Base-by-base conservation (phyloP, 2,797 vertebrate species). In the Scomberomorus guttatus region DNA sequence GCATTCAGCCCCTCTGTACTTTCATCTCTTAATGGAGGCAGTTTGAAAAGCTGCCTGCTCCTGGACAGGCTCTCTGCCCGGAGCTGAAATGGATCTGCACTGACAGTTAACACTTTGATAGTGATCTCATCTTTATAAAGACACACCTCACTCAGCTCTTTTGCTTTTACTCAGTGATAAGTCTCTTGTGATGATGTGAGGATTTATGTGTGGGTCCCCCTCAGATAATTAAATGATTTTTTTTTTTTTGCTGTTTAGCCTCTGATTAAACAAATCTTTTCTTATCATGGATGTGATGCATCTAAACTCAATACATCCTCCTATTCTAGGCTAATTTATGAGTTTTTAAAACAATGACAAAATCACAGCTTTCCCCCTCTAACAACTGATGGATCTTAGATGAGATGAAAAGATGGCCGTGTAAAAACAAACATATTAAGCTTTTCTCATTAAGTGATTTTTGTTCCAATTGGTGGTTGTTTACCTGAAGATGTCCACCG, bases 11-110 rank as follows among this genome's bases (percentile, higher is more conserved):
- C 18, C 1, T 20, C 63, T 62, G 39, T 22, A 46, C 66, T 73
- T 72, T 76, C 60, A 84, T 81, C 51, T 80, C 22, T 20, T 84
- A 81, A 84, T 77, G 73, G 78, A 85, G 74, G 56, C 80, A 48
- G 74, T n/a, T 37, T 37, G 74, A 60, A 64, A 65, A 78, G 75
- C 71, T 63, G 57, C 60, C 75, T 77, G 75, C 65, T 79, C 20
- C 82, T 77, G 82, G 48, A 64, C 61, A 27, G 13, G 22, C 50
- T 62, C 62, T 72, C 10, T 62, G 52, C 60, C n/a, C 0, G 67
- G 29, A n/a, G 22, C 17, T 72, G 63, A 77, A 44, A 67, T 67
- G 24, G 32, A 80, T 81, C 74, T 64, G 67, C 46, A 22, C 46
- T 60, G 60, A 80, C 50, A 58, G 42, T 20, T n/a, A 12, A 17